Base-by-base conservation (phyloP, 1,140 invertebrate genomes). In the Musca vetustissima region DNA sequence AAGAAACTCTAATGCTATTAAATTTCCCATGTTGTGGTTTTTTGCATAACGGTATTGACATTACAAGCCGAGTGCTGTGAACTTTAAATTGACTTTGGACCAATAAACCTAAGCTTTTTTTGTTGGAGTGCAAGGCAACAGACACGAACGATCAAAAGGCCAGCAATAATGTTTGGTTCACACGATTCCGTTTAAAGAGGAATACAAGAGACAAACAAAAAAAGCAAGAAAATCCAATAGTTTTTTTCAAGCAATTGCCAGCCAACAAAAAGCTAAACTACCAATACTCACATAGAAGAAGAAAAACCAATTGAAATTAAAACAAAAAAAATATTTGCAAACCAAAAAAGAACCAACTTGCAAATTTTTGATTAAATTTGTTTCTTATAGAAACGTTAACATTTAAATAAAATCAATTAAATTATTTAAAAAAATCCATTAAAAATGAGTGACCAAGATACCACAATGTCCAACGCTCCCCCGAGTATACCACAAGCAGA, bases 61-160 rank as follows among this genome's bases (percentile, higher is more conserved):
- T 22, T 21, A 53, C 7, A 3, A 11, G 77, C 77, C 79, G n/a
- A 79, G 76, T 78, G 67, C 77, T 69, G 66, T 69, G 69, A 65
- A 61, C 57, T 21, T 61, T 24, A 19, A 24, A 25, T 25, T 24
- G 25, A 25, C 57, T 61, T 61, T 17, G 25, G 25, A 61, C 57
- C 19, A 61, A 22, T 17, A 61, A n/a, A 19, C 19, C 19, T 7
- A 28, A 43, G 36, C 36, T 43, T 43, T 8, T n/a, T 79, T 77
- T 79, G 77, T 73, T 79, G 77, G 77, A 79, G 77, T 79, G 77
- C 49, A 55, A 55, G 50, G 61, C 68, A 65, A 65, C 4, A 67
- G n/a, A n/a, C n/a, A n/a, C n/a, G n/a, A n/a, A n/a, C n/a, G n/a
- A n/a, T 52, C 15, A 72, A 66, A 64, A 48, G 71, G 71, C 76